Base-by-base conservation (phyloP, 2,113 vertebrate species). In the Eleginops maclovinus region DNA sequence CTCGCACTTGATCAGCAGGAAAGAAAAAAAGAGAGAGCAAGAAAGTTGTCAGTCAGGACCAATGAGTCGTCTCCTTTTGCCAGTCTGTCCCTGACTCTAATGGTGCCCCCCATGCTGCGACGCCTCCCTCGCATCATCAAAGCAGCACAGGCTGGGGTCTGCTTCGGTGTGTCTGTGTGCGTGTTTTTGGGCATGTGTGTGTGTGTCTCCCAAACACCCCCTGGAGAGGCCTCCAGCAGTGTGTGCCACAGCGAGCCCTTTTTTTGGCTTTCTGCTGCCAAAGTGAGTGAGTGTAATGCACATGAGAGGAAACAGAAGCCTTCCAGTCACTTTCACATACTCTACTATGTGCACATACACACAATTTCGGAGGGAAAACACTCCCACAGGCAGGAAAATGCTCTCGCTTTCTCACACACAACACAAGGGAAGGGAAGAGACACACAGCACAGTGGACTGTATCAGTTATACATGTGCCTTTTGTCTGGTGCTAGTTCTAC, bases 31-130 rank as follows among this genome's bases (percentile, higher is more conserved):
- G 58, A 58, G 43, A 72, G 26, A 73, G 63, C 44, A 87, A 74
- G 73, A 83, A 87, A 87, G 86, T 85, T 91, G 85, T 90, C 87
- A 88, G 88, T 91, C 84, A 86, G 85, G 84, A 82, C 78, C 83
- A 88, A 90, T 89, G 90, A 88, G 74, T 85, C 66, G 86, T 89
- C 82, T 85, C 75, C 87, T 79, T 84, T 89, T 10, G 49, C 80
- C 81, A 82, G 81, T 88, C 86, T 89, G 86, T 89, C 87, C 80
- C 82, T 13, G 75, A 69, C 77, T 92, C 76, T 91, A 91, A 93
- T 93, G 90, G 86, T 31, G 46, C 60, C 89, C 85, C 88, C 83
- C 92, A 85, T 93, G 91, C 90, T 78, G 93, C 3, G 86, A 76
- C 31, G 74, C 81, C 73, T 91, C 81, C 85, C 87, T 89, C 60